Evolutionary conservation across 2,797 vertebrate species (phyloP).

Genomic region (Tauraco hartlaubi): DNA sequence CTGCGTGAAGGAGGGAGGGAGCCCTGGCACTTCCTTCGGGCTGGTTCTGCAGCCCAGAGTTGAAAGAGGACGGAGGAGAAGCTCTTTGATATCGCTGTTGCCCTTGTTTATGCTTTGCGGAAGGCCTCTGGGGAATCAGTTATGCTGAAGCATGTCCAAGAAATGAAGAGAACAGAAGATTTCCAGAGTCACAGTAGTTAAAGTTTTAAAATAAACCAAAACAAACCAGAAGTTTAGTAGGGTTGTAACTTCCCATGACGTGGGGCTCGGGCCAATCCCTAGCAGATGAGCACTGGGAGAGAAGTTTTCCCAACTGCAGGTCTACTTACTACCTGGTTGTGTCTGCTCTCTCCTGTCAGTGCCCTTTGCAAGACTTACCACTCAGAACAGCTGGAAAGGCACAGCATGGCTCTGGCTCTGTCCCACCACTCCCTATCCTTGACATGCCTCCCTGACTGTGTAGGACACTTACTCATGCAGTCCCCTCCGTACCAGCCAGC

Average conservation of each 20-base stretch:
- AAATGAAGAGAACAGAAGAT: background rate
- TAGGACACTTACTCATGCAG: slow-evolving; percentile 91
- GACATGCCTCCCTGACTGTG: background rate
- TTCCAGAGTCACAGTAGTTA: background rate
- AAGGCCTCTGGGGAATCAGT: background rate
- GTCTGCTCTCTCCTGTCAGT: background rate
- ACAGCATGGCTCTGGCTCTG: background rate
- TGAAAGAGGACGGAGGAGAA: background rate
- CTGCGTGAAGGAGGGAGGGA: background rate
- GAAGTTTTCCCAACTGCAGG: background rate
- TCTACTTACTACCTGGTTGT: background rate
- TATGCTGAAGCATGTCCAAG: background rate
- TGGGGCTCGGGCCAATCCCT: background rate
- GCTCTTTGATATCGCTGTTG: background rate
- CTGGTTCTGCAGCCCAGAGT: background rate
- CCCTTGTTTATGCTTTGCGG: background rate
- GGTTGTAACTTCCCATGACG: background rate
- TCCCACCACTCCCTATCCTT: background rate
- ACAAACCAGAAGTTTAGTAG: background rate
- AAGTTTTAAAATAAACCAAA: slow-evolving; percentile 26
- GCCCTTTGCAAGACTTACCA: background rate
- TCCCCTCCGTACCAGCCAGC: slow-evolving; percentile 97
- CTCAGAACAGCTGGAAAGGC: background rate
- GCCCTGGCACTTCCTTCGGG: background rate
- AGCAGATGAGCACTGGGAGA: background rate